Percentiles rank a stretch among this genome's conserved stretches.
Evolutionary conservation across 2,888 invertebrate genomes (phyloP).

Genomic region (Maniola hyperantus): DNA sequence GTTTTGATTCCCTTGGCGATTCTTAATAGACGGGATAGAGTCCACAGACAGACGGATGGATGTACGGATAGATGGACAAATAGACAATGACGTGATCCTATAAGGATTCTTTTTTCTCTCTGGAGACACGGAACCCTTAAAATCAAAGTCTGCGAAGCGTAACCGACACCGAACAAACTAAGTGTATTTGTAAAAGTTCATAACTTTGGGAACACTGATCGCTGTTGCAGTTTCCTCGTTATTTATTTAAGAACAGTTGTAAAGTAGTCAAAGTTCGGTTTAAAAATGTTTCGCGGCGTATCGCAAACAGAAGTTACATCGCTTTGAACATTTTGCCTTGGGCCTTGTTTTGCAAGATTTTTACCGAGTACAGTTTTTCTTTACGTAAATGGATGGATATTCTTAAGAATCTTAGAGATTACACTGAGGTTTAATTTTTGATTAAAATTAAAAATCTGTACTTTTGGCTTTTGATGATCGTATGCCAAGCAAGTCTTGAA

Average conservation of each 20-base stretch:
- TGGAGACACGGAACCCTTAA: no score
- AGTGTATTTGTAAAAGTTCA: conserved; percentile 41
- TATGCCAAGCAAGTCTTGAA: neutral
- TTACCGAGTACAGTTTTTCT: conserved; percentile 2
- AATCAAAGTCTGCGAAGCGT: conserved; percentile 29
- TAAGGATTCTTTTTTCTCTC: no score
- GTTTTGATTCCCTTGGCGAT: no score
- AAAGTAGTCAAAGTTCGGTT: conserved; percentile 29
- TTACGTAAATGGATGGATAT: conserved; percentile 3
- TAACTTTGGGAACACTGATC: conserved; percentile 42
- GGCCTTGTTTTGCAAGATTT: conserved; percentile 13
- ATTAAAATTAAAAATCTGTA: no score
- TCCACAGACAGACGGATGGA: no score
- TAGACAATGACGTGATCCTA: no score
- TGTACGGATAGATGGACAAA: no score
- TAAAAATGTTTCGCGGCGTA: conserved; percentile 27
- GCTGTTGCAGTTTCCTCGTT: conserved; percentile 37
- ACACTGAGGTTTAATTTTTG: neutral
- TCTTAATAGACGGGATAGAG: no score
- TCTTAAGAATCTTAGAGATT: neutral
- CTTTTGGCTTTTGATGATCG: no score
- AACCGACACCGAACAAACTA: conserved; percentile 33
- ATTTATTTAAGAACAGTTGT: conserved; percentile 38
- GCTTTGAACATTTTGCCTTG: conserved; percentile 12
- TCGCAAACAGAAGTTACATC: conserved; percentile 22